These are phyloP conservation scores for Eidolon dupreanum DNA, from an alignment of 2,797 vertebrate species.

Conservation along the genomic window DNA sequence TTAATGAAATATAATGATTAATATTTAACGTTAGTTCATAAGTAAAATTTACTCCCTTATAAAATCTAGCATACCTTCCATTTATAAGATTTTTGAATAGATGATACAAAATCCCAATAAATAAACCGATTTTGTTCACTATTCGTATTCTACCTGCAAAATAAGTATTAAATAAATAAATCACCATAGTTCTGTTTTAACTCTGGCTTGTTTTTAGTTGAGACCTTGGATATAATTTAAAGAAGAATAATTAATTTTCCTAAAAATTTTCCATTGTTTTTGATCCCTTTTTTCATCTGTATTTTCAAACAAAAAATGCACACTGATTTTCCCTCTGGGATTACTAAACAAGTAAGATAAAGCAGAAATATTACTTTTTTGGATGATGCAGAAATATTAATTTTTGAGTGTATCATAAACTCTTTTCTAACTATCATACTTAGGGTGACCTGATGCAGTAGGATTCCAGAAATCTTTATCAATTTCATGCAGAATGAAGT, in stretches of 20 bases:
- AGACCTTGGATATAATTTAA: neutral
- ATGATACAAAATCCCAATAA: neutral
- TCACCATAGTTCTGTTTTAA: neutral
- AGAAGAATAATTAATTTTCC: neutral
- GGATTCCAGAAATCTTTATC: constrained; percentile 17
- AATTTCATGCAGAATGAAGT: neutral
- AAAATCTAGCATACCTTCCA: neutral
- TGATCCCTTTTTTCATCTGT: constrained; percentile 19
- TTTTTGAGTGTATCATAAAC: neutral
- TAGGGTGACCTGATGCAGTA: neutral
- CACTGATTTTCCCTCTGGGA: neutral
- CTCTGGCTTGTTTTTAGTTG: neutral
- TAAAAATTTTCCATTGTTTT: constrained; percentile 2
- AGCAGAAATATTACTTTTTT: constrained; percentile 2
- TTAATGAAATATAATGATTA: neutral
- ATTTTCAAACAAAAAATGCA: constrained; percentile 21
- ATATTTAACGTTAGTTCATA: neutral
- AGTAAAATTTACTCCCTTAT: neutral
- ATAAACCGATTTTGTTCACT: neutral
- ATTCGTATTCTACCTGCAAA: neutral
- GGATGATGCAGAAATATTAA: neutral
- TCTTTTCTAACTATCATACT: constrained; percentile 20
- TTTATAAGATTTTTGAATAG: neutral
- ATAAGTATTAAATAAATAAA: constrained; percentile 15
- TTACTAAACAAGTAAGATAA: neutral